A percentile compares a stretch with the other conserved stretches of the same genome.
Conservation (phyloP, 2,797 vertebrate genomes). For the Sternotherus odoratus region DNA sequence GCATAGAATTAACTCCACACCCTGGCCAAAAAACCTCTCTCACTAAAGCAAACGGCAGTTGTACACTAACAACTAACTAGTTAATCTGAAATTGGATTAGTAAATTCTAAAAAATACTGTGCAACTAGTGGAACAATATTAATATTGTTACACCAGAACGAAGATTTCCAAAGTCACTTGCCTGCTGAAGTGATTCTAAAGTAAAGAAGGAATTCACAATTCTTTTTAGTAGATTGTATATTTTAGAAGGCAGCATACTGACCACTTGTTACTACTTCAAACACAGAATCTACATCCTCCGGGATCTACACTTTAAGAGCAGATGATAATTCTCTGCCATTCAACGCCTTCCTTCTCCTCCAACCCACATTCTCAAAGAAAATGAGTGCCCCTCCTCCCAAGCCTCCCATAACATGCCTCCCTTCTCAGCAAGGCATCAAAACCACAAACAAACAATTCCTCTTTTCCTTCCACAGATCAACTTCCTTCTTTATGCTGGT, state of each 20-base stretch:
- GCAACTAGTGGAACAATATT: neutral
- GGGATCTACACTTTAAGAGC: rapidly evolving
- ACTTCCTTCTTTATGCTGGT: neutral
- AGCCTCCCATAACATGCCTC: neutral
- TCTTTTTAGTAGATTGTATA: neutral
- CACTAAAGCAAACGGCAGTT: neutral
- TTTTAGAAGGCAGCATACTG: neutral
- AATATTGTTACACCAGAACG: neutral
- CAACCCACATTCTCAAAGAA: neutral
- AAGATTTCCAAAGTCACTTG: neutral
- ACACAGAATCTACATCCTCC: neutral
- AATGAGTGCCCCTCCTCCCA: neutral
- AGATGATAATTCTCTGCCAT: neutral
- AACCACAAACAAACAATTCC: neutral
- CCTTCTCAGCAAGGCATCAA: neutral
- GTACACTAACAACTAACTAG: neutral
- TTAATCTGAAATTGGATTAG: neutral
- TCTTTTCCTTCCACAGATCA: neutral
- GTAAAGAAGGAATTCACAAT: neutral
- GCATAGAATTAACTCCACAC: neutral
- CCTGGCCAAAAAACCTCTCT: neutral
- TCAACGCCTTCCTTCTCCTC: neutral
- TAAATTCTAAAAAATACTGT: neutral
- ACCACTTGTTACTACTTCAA: neutral
- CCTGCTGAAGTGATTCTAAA: neutral